Evolutionary conservation across 2,888 invertebrate genomes (phyloP).

Genomic region (Erebia epiphron): DNA sequence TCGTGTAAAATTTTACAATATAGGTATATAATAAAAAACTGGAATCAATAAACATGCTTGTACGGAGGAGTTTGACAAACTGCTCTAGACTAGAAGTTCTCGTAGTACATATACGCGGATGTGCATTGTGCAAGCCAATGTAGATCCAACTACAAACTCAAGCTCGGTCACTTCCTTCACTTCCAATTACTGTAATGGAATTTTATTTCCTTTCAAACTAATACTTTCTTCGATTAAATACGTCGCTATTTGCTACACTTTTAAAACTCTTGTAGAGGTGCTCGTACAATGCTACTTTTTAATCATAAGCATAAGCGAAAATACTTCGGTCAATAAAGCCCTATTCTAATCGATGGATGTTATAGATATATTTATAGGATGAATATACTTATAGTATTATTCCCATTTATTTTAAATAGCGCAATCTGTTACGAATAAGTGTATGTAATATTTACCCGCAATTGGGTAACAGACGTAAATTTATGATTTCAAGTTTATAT

Average conservation of each 20-base stretch:
- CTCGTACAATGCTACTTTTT: not conserved
- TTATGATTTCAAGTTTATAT: not conserved
- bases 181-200: slow-evolving; percentile 77
- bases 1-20: too few relatives aligned
- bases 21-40: not conserved
- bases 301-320: not conserved
- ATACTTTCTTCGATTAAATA: slow-evolving; percentile 42
- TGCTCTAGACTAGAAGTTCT: not conserved
- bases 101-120: slow-evolving; percentile 29
- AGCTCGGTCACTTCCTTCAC: slow-evolving; percentile 58
- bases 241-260: slow-evolving; percentile 21
- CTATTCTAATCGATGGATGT: not conserved
- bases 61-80: not conserved
- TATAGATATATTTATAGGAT: too few relatives aligned
- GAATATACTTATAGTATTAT: too few relatives aligned
- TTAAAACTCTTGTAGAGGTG: not conserved
- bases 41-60: not conserved
- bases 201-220: slow-evolving; percentile 70
- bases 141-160: slow-evolving; percentile 39
- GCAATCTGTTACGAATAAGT: too few relatives aligned
- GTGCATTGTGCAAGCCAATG: slow-evolving; percentile 22
- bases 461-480: too few relatives aligned
- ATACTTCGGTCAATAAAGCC: not conserved
- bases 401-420: too few relatives aligned
- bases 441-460: too few relatives aligned